These are phyloP conservation scores for Schizopygopsis malacanthus DNA, from an alignment of 2,797 vertebrate species.

Conservation along the genomic window DNA sequence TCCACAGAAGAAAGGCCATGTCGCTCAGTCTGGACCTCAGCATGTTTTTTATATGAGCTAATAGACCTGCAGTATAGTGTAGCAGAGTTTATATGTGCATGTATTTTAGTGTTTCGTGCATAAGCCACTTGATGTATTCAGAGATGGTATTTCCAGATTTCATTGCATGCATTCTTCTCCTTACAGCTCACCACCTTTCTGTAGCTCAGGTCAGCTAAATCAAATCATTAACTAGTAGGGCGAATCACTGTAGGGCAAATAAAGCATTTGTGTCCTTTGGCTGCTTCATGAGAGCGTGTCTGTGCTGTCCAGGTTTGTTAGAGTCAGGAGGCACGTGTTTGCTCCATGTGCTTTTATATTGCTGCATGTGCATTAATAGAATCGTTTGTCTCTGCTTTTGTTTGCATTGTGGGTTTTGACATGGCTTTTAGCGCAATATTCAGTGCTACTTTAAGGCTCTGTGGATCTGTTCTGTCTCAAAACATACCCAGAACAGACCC, in stretches of 20 bases:
- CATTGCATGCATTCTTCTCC: conserved; percentile 45
- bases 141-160: conserved; percentile 60
- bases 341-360: conserved; percentile 14
- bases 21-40: not conserved
- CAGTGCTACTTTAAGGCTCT: conserved; percentile 10
- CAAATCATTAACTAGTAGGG: not conserved
- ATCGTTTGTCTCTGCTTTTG: conserved; percentile 31
- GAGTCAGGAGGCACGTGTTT: conserved; percentile 32
- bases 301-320: conserved; percentile 21
- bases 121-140: conserved; percentile 31
- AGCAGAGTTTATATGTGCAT: conserved; percentile 27
- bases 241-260: not conserved
- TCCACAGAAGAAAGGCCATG: not conserved
- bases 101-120: conserved; percentile 53
- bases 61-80: not conserved
- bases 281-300: conserved; percentile 13
- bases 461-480: conserved; percentile 25
- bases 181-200: conserved; percentile 43
- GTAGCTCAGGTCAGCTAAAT: conserved; percentile 27
- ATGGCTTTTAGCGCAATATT: conserved; percentile 24
- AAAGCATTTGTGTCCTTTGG: conserved; percentile 32
- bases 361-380: conserved; percentile 15
- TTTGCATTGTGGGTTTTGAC: conserved; percentile 5
- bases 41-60: conserved; percentile 13
- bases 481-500: conserved; percentile 8